Evolutionary conservation across 2,888 invertebrate species (phyloP), one percentile per base, ranked within the genome.

Genomic region (Harmothoe impar): DNA sequence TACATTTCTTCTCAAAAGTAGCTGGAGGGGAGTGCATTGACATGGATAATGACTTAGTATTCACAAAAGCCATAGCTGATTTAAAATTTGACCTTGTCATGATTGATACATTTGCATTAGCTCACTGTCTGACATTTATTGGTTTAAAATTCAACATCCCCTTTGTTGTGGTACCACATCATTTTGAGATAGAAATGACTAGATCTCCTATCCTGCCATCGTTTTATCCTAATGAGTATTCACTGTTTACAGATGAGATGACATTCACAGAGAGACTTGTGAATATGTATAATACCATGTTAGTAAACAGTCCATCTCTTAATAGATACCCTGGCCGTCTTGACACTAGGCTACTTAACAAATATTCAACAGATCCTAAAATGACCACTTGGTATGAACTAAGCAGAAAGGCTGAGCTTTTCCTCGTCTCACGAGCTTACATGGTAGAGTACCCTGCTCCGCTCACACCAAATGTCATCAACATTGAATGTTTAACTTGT

Each of bases 81-180:
- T 29, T 72, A 12, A 72, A 90, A n/a, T 88, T 90, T 88, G 90
- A 90, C 51, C 25, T 90, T 86, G 51, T 52, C 0, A 12, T 88
- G 7, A 68, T 90, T n/a, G 86, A 90, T 51, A 29, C 7, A 0
- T 90, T 88, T 23, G n/a, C 56, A 25, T 17, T 72, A 10, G 23
- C 31, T 51, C 12, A 3, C 0, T 90, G 88, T n/a, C 20, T 88
- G 72, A 17, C 35, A 29, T 56, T 90, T 29, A 20, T 90, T 0
- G 7, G 88, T 23, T 15, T 77, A 23, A 52, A 86, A 23, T 35
- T 56, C 35, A 31, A 88, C 25, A 12, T 90, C 12, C 90, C 90
- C 5, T 90, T 77, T 31, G 77, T 88, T n/a, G 7, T 56, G 12
- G 81, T 85, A 23, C 52, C 77, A n/a, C n/a, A 52, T 29, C 0